Evolutionary conservation across 30 jellyfish, hydroid and myxozoan species (phyloP), one percentile per base, ranked within the genome.

Genomic region (Aurelia sp.): DNA sequence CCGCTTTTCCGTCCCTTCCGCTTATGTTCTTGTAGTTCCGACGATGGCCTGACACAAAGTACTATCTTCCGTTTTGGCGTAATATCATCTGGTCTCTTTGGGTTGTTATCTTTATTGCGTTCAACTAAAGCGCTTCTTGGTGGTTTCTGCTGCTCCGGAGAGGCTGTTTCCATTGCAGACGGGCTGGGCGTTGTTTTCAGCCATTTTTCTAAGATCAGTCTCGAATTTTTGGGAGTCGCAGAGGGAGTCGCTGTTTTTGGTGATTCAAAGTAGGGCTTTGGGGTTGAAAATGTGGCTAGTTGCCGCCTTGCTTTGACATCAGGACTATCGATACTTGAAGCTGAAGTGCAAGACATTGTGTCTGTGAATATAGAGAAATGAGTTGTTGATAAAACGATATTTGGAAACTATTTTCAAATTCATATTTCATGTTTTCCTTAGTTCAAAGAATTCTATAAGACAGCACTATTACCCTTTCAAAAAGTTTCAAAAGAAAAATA

Each of bases 101-200:
- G 2, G 63, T 61, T 82, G 27, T 55, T 81, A 5, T 44, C 55
- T 9, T 44, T 44, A 40, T 33, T 81, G 37, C 73, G 85, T 27
- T 82, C 71, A 37, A 53, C 21, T 70, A 69, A 57, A 40, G 76
- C 77, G 58, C 50, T 41, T 18, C 85, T 63, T 13, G 47, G 78
- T 18, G 44, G 21, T 55, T n/a, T 44, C 22, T 55, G 59, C 64
- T 65, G 17, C 15, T 63, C 90, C 37, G 66, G 53, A 4, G 84
- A 66, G 50, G 62, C 51, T 13, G 19, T 19, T 12, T 51, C 76
- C 0, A 30, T 27, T 9, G 85, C 23, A 35, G 79, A 50, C 0
- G 91, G 91, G 63, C 91, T 69, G 22, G 91, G 91, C 15, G 85
- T 82, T 18, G 91, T 57, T 33, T 69, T 69, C 48, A 82, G 71